Conservation (phyloP, 1,140 invertebrate genomes). For the Temnothorax nylanderi region DNA sequence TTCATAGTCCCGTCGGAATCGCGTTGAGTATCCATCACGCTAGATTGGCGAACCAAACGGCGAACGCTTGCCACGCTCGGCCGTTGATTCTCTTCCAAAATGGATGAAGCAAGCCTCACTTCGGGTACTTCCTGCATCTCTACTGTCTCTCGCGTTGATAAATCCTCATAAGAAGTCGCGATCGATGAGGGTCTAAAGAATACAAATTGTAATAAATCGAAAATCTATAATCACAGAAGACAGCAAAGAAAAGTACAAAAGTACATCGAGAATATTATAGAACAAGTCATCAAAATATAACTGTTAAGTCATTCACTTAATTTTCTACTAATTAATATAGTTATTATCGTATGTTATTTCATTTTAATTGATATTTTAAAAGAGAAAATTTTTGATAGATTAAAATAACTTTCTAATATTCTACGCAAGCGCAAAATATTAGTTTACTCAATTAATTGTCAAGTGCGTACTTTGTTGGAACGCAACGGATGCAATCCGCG, state of each 20-base stretch:
- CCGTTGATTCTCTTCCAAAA: conserved; percentile 74
- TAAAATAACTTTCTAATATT: background rate
- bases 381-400: background rate
- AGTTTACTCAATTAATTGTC: background rate
- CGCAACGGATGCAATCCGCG: conserved; percentile 90
- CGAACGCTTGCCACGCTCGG: conserved; percentile 82
- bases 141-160: conserved; percentile 74
- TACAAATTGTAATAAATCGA: conserved; percentile 9
- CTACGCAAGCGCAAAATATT: background rate
- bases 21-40: conserved; percentile 92
- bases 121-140: conserved; percentile 77
- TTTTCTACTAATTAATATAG: background rate
- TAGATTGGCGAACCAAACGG: conserved; percentile 90
- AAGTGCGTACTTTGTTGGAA: conserved; percentile 87
- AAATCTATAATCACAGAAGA: background rate
- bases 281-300: background rate
- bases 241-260: background rate
- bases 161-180: conserved; percentile 80
- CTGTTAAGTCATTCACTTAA: background rate
- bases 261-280: background rate
- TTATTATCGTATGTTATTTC: background rate
- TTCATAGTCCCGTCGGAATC: conserved; percentile 92
- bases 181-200: conserved; percentile 72
- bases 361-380: background rate
- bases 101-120: conserved; percentile 46